Conservation (phyloP, 2,113 vertebrate genomes). For the Odocoileus hemionus region DNA sequence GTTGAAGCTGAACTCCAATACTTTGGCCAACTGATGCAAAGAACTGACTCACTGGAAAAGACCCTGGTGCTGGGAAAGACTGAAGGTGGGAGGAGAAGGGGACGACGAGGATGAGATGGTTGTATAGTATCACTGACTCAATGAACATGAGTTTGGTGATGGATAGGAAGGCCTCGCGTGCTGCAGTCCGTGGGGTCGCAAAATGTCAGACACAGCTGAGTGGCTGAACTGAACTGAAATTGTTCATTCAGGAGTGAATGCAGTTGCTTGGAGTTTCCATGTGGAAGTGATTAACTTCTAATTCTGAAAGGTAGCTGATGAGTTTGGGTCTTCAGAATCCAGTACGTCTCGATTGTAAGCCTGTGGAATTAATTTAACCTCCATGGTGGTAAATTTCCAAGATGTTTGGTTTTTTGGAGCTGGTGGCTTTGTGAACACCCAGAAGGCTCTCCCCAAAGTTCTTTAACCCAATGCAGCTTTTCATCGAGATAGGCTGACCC, state of each 20-base stretch:
- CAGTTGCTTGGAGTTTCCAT: accelerated
- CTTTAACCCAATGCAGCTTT: neutral
- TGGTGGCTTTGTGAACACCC: neutral
- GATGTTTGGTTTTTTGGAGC: neutral
- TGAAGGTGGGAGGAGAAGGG: neutral
- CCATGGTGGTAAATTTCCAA: neutral
- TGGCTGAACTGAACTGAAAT: neutral
- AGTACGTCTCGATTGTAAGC: neutral
- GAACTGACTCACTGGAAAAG: neutral
- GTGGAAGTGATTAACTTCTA: neutral
- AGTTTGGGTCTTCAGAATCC: neutral
- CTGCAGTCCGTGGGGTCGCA: neutral
- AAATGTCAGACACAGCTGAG: neutral
- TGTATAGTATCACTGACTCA: neutral
- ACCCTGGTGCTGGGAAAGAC: neutral
- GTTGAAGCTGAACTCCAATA: neutral
- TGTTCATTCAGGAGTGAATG: neutral
- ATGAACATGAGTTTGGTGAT: neutral
- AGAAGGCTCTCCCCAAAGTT: neutral
- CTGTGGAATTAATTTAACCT: neutral
- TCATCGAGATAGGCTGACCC: neutral
- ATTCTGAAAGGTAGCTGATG: neutral
- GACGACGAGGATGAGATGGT: neutral
- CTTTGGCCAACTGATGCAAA: neutral
- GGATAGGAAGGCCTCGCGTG: neutral